These are phyloP conservation scores for Homarus americanus DNA, from an alignment of 1,140 invertebrate species.

Conservation along the genomic window DNA sequence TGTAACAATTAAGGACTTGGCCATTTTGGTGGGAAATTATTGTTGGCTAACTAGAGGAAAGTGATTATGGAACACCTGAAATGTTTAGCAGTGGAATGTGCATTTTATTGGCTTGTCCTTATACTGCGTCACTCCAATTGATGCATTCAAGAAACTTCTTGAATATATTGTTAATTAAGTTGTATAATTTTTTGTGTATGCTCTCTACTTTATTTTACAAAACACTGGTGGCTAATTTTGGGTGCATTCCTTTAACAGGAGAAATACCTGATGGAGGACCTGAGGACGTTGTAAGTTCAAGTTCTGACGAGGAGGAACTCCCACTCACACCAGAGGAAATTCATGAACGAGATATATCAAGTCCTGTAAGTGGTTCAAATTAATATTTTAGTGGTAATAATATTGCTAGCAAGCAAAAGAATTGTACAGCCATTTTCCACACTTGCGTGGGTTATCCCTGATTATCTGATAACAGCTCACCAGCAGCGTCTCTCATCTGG, in stretches of 20 bases:
- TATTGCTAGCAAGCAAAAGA: too few relatives aligned
- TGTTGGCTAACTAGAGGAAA: too few relatives aligned
- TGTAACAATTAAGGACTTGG: too few relatives aligned
- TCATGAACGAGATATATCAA: slow-evolving; percentile 70
- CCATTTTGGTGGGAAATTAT: too few relatives aligned
- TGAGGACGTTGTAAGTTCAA: slow-evolving; percentile 80
- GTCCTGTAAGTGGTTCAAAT: slow-evolving; percentile 27
- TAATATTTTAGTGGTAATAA: too few relatives aligned
- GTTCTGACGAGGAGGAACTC: slow-evolving; percentile 79
- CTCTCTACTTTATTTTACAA: too few relatives aligned
- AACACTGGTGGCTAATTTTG: not conserved
- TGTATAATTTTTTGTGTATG: too few relatives aligned
- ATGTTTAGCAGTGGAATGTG: not conserved
- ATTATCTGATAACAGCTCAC: too few relatives aligned
- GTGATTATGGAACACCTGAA: not conserved
- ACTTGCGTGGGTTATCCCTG: too few relatives aligned
- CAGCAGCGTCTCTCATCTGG: too few relatives aligned
- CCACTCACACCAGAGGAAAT: slow-evolving; percentile 76
- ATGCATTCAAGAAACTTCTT: not conserved
- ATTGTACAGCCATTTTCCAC: too few relatives aligned
- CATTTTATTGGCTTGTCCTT: not conserved
- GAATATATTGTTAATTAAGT: too few relatives aligned
- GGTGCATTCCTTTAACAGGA: slow-evolving; percentile 2
- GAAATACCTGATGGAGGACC: slow-evolving; percentile 81
- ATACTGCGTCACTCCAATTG: not conserved